Conservation (phyloP, 2,113 vertebrate genomes). For the Steatornis caripensis region DNA sequence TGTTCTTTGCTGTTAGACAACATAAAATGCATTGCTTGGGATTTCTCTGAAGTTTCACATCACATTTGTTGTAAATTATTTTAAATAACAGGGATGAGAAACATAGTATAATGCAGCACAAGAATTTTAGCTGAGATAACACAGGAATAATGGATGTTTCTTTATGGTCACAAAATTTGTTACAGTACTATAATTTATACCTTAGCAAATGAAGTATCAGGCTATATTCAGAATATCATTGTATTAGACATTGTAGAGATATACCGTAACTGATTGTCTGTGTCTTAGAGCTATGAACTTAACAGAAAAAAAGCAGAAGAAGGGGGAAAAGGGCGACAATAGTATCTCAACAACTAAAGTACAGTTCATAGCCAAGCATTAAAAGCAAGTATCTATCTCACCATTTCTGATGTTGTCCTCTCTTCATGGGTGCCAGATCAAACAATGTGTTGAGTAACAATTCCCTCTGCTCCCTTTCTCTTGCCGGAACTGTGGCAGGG, state of each 20-base stretch:
- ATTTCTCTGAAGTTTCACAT: not conserved
- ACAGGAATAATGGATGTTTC: constrained; percentile 3
- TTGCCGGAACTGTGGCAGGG: not conserved
- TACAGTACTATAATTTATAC: not conserved
- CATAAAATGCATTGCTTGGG: not conserved
- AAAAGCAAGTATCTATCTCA: not conserved
- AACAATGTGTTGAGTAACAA: not conserved
- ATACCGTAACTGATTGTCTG: not conserved
- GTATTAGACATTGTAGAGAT: not conserved
- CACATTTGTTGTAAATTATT: not conserved
- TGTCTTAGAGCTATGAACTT: constrained; percentile 8
- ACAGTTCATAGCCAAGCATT: not conserved
- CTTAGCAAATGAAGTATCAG: constrained; percentile 9
- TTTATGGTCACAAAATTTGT: constrained; percentile 1
- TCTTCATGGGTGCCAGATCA: not conserved
- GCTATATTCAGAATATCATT: constrained; percentile 7
- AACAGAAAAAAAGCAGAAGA: not conserved
- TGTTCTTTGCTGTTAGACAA: not conserved
- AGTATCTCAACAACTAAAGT: not conserved
- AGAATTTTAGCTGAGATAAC: constrained; percentile 38
- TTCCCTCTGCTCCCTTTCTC: not conserved
- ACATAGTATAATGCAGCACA: not conserved
- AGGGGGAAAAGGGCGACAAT: not conserved
- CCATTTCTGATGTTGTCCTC: not conserved
- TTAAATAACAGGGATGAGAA: constrained; percentile 3